phyloP scores from a whole-genome alignment of 2,797 vertebrate species.

The Loriculus beryllinus region DNA sequence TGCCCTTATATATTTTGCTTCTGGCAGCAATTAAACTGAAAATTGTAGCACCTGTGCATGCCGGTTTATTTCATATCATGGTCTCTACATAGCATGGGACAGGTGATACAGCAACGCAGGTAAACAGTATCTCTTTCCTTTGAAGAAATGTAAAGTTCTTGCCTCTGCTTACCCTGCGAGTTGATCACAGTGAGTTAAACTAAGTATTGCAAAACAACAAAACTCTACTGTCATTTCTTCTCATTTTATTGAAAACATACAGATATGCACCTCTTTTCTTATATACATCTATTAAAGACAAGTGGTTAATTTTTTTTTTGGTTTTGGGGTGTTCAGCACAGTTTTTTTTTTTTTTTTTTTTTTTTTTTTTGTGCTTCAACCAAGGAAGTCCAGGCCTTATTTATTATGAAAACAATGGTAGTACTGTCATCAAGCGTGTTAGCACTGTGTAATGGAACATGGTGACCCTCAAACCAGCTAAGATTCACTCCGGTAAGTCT shows the following conservation, averaged over 20 bases:
- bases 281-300: neutral
- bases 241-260: neutral
- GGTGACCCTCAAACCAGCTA: neutral
- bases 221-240: neutral
- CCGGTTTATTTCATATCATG: constrained; percentile 16
- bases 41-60: neutral
- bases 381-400: neutral
- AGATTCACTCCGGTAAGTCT: neutral
- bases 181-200: neutral
- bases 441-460: neutral
- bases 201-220: fast-evolving
- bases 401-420: neutral
- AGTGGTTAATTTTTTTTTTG: neutral
- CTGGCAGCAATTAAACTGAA: neutral
- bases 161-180: neutral
- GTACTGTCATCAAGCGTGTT: neutral
- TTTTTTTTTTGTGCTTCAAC: neutral
- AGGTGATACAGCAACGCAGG: neutral
- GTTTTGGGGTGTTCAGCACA: neutral
- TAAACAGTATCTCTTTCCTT: neutral
- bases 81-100: neutral
- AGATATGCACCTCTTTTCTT: neutral
- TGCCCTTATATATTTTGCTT: neutral
- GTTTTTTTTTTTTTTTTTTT: neutral
- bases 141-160: neutral